Conservation (phyloP, 2,888 invertebrate genomes). For the Drosophila hamatofila region DNA sequence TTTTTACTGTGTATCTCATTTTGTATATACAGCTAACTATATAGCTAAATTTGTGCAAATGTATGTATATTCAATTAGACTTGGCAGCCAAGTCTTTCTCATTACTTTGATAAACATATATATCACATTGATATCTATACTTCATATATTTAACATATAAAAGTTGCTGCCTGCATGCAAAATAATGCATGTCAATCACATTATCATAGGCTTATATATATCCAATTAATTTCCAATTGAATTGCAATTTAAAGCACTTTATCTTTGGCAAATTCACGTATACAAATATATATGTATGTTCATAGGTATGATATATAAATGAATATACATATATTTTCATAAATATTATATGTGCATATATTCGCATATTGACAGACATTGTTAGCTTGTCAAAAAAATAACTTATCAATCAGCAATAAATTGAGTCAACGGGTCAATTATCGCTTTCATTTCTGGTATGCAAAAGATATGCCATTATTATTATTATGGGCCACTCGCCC, state of each 20-base stretch:
- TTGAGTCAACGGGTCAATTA: conserved; percentile 35
- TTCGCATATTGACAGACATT: neutral
- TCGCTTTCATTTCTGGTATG: conserved; percentile 37
- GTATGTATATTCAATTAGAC: too few relatives aligned
- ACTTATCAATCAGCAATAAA: conserved; percentile 53
- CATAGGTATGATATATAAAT: neutral
- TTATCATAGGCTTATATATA: neutral
- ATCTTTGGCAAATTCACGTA: neutral
- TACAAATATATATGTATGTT: neutral
- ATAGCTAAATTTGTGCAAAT: too few relatives aligned
- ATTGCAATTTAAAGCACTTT: neutral
- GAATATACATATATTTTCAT: neutral
- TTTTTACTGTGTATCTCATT: too few relatives aligned
- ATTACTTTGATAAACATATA: too few relatives aligned
- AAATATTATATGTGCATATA: neutral
- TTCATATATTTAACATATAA: neutral
- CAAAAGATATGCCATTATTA: conserved; percentile 31
- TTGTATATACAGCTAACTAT: too few relatives aligned
- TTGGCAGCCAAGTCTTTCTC: too few relatives aligned
- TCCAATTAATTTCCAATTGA: neutral
- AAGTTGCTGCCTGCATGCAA: neutral
- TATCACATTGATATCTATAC: too few relatives aligned
- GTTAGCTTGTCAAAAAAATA: conserved; percentile 6
- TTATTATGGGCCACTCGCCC: conserved; percentile 2
- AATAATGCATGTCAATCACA: neutral